Evolutionary conservation across 2,113 vertebrate species (phyloP), one percentile per base, ranked within the genome.

Genomic region (Catharus minimus): DNA sequence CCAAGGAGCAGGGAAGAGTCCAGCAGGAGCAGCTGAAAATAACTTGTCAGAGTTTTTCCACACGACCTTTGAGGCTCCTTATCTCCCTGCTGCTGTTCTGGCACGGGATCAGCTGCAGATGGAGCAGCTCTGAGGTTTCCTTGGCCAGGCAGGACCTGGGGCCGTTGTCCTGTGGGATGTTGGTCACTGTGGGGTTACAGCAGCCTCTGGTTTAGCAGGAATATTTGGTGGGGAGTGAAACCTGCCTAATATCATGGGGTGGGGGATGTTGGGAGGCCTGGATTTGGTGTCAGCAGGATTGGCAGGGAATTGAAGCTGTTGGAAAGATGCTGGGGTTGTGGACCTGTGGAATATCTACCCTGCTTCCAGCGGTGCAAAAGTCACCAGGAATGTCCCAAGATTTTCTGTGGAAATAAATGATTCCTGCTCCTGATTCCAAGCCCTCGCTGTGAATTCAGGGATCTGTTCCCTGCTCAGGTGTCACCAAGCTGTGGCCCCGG

Each of bases 1-100:
- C 84, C 44, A 1, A 38, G 89, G 64, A 56, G 57, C 5, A 2
- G 20, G 74, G 87, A n/a, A 68, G 57, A 0, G 4, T 30, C 41
- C 18, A 0, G 68, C 67, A 72, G 85, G 81, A 47, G 12, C 69
- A 62, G 87, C 94, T 64, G 62, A 81, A 97, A 96, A 95, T 94
- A 89, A 52, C 55, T 56, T 62, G 90, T 94, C 65, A 0, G 86
- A 93, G 86, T 85, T 96, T 38, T 95, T 94, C 94, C 95, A 53
- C 5, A 50, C 81, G 93, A 50, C 69, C 79, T 78, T 18, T 1
- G 66, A 26, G 77, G 5, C 69, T 92, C 75, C 77, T 95, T 96
- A 93, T 95, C 95, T 95, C 49, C 19, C 32, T 1, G 11, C 75
- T 86, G 85, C 91, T 0, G 28, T 52, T 89, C 81, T 91, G 88